Evolutionary conservation across 2,797 vertebrate species (phyloP).

Genomic region (Neomorphus geoffroyi): DNA sequence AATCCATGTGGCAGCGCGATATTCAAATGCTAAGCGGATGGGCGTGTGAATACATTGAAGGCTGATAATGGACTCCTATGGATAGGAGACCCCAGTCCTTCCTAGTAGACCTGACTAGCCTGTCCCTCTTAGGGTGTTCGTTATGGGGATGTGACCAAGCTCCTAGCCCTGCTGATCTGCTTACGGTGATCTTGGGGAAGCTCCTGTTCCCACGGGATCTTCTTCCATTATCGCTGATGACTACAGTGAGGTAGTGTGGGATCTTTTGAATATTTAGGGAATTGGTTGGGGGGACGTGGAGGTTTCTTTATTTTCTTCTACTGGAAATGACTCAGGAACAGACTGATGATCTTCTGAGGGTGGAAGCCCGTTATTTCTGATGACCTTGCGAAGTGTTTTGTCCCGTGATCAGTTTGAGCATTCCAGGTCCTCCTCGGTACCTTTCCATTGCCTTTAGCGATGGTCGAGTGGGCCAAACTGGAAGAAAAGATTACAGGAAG

Average conservation of each 20-base stretch:
- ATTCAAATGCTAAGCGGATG: background rate
- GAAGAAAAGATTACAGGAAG: background rate
- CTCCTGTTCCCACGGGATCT: background rate
- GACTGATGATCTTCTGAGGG: background rate
- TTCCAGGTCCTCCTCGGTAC: no score
- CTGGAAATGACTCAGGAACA: background rate
- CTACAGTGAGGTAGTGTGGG: background rate
- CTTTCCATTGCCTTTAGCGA: no score
- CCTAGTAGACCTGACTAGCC: background rate
- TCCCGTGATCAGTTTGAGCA: no score
- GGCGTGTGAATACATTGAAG: background rate
- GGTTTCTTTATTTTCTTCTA: background rate
- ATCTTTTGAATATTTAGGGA: background rate
- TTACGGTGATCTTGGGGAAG: background rate
- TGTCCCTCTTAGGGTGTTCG: background rate
- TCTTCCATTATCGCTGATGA: background rate
- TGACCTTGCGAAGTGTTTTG: no score
- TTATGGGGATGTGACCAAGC: background rate
- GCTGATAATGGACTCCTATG: background rate
- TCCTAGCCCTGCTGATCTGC: background rate
- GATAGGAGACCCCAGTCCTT: background rate
- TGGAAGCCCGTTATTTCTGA: background rate
- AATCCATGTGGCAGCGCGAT: rapidly evolving
- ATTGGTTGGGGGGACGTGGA: background rate
- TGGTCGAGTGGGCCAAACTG: background rate